phyloP scores from a whole-genome alignment of 2,888 invertebrate genomes.

The Euphydryas editha region DNA sequence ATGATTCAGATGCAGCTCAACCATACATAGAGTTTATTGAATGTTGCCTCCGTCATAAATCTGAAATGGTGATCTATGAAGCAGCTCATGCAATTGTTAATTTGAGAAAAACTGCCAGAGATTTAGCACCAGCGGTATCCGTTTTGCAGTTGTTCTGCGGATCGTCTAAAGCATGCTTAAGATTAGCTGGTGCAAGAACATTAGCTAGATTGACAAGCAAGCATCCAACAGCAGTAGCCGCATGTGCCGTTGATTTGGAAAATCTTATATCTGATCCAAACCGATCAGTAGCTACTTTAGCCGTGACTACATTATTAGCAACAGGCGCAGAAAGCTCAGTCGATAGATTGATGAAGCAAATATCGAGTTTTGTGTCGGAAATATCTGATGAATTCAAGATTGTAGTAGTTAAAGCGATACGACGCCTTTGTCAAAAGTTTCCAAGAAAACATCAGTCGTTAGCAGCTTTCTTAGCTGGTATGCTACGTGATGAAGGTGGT shows the following conservation, averaged over 20 bases:
- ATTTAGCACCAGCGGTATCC: constrained; percentile 97
- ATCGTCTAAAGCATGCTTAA: constrained; percentile 97
- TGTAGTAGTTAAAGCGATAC: constrained; percentile 96
- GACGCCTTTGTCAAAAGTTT: constrained; percentile 96
- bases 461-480: constrained; percentile 98
- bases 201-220: constrained; percentile 97
- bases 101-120: constrained; percentile 91
- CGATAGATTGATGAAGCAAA: constrained; percentile 99
- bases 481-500: constrained; percentile 98
- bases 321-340: constrained; percentile 99
- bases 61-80: constrained; percentile 99
- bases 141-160: constrained; percentile 98
- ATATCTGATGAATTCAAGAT: constrained; percentile 99
- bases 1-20: constrained; percentile 87
- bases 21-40: constrained; percentile 96
- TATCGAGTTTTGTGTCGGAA: constrained; percentile 98
- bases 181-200: constrained; percentile 99
- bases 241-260: constrained; percentile 98
- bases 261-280: constrained; percentile 99
- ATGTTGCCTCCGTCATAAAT: constrained; percentile 97
- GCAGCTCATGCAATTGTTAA: constrained; percentile 99
- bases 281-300: constrained; percentile 98
- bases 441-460: constrained; percentile 98
- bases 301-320: constrained; percentile 98
- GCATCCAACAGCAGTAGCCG: constrained; percentile 98